Base-by-base conservation (phyloP, 1,140 invertebrate genomes). In the Zaprionus taronus region DNA sequence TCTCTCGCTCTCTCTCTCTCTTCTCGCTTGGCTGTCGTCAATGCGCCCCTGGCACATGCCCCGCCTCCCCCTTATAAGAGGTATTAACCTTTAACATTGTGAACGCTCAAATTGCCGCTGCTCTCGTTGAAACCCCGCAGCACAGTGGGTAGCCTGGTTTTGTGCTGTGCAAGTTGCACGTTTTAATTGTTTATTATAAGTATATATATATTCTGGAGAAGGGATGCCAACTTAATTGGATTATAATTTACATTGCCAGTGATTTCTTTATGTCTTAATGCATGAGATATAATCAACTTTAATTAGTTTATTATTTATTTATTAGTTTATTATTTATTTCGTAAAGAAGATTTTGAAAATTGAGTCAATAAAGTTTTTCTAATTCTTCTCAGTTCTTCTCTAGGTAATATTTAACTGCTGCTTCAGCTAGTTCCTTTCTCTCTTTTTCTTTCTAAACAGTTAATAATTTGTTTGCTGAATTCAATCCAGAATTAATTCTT, bases 11-110 rank as follows among this genome's bases (percentile, higher is more conserved):
- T 20, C 20, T 20, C 20, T 20, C 12, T 9, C 14, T 61, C 56
- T 66, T n/a, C 49, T 36, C 63, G 5, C 65, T 47, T 49, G 60
- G 57, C 47, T 26, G 41, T 63, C 41, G 24, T 49, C 36, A 38
- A 24, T 20, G n/a, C 17, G 38, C 2, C 2, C 41, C n/a, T 34
- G 9, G 41, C 6, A 2, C 41, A 15, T n/a, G 38, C 34, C 28
- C 24, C 41, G 12, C 22, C 20, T 20, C 31, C 36, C 36, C 24
- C 17, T 2, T n/a, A 66, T 55, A 44, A 68, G 63, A 60, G 71
- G 69, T 63, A 69, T 83, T 84, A 87, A 81, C 84, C 80, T 89
- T 83, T 87, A 82, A 69, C 71, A 67, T 83, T 31, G 36, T 49
- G 7, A 61, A 53, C 41, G 22, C 49, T 65, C 60, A 71, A 71